Evolutionary conservation across 1,140 invertebrate genomes (phyloP), one percentile per base, ranked within the genome.

Genomic region (Drosophila ficusphila): DNA sequence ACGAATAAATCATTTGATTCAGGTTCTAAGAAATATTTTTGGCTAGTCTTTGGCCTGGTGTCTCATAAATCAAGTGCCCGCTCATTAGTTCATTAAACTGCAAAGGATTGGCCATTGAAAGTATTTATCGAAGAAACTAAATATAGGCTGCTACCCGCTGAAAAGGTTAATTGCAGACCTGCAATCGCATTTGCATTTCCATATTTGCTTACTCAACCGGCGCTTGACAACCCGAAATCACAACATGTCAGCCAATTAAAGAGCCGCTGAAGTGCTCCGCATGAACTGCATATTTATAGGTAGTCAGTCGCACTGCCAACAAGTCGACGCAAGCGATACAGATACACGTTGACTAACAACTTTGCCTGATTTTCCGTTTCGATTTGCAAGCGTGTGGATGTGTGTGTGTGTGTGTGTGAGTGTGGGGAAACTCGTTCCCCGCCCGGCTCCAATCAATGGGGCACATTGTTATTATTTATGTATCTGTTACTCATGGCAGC

Each of bases 211-310:
- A 25, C 16, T 19, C 52, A 23, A 52, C 64, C 34, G 14, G 18
- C 54, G 53, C 41, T 81, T 88, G 81, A 88, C 81, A 88, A 75
- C 36, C 58, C 69, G n/a, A 77, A 88, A 86, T 86, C 81, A 86
- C 76, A 86, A 86, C 82, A 86, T 86, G 81, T 82, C 81, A 82
- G 73, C 57, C 82, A 88, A 86, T 88, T 86, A 86, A 86, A 70
- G 73, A 74, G 62, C 36, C 69, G 77, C 60, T 81, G 76, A 86
- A 76, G 86, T 58, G 62, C 44, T 33, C 34, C 31, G 29, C 53
- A 18, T 42, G 38, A 47, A 60, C 60, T 64, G 60, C 49, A 76
- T 44, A 44, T 47, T 56, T 60, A 79, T 61, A 75, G 68, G 75
- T 57, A 62, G 49, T 33, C 27, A 62, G 49, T 33, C 27, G 25